Evolutionary conservation across 1,140 invertebrate species (phyloP).

Genomic region (Nixonia krombeini): DNA sequence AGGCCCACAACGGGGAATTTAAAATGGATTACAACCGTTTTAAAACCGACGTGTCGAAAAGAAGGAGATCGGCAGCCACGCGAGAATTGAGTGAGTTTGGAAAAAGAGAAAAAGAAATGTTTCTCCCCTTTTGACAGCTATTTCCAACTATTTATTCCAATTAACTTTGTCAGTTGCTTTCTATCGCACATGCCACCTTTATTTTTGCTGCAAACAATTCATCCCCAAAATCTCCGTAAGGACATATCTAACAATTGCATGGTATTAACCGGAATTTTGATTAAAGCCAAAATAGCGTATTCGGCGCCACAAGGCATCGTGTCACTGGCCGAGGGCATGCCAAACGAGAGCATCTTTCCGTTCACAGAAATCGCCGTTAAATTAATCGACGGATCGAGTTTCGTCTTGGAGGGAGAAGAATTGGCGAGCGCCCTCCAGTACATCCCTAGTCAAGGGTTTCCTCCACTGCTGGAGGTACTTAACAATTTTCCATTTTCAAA

Average conservation of each 20-base stretch:
- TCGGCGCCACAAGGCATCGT: slow-evolving; percentile 77
- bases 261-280: slow-evolving; percentile 2
- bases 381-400: slow-evolving; percentile 74
- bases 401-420: slow-evolving; percentile 74
- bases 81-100: slow-evolving; percentile 65
- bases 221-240: neutral
- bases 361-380: slow-evolving; percentile 78
- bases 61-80: slow-evolving; percentile 57
- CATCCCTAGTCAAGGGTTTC: slow-evolving; percentile 81
- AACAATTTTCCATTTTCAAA: too few species aligned
- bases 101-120: neutral
- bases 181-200: too few species aligned
- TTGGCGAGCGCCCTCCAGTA: slow-evolving; percentile 80
- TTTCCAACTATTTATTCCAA: neutral
- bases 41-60: slow-evolving; percentile 59
- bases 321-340: slow-evolving; percentile 84
- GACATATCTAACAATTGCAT: neutral
- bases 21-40: slow-evolving; percentile 64
- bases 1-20: slow-evolving; percentile 34
- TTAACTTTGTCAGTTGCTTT: neutral
- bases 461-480: slow-evolving; percentile 74
- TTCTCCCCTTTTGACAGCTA: too few species aligned
- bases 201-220: neutral
- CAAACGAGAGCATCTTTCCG: slow-evolving; percentile 83
- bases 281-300: slow-evolving; percentile 77